phyloP scores from a whole-genome alignment of 2,113 vertebrate species.

The Dicaeum eximium region DNA sequence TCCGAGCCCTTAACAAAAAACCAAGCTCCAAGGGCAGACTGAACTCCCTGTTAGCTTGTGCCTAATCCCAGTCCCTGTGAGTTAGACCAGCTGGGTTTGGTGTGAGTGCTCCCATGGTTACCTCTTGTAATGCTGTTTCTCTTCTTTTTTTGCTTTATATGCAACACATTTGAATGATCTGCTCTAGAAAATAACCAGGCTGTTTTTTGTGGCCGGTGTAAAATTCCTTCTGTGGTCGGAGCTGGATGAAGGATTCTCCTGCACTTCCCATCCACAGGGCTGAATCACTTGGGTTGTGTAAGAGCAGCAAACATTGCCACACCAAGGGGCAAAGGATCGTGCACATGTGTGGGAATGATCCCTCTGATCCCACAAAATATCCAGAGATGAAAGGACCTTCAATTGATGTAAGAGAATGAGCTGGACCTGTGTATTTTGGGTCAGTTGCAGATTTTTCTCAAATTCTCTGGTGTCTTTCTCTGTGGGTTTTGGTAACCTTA shows the following conservation, averaged over 20 bases:
- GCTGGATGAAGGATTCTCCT: neutral
- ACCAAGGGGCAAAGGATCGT: neutral
- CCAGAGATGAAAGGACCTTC: neutral
- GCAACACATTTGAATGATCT: neutral
- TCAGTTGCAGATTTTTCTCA: neutral
- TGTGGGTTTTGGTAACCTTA: conserved; percentile 8
- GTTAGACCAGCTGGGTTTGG: neutral
- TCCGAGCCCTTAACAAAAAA: neutral
- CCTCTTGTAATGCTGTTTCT: neutral
- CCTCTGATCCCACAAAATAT: neutral
- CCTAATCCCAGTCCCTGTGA: neutral
- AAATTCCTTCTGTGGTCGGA: neutral
- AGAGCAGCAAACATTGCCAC: neutral
- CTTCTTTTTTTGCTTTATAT: neutral
- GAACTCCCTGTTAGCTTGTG: neutral
- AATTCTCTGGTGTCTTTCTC: neutral
- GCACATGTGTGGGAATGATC: neutral
- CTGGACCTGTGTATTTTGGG: neutral
- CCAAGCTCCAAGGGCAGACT: neutral
- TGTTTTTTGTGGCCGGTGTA: neutral
- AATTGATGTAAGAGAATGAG: neutral
- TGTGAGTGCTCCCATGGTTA: neutral
- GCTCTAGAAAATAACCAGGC: neutral
- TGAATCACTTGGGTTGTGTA: neutral
- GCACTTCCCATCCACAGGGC: neutral